Evolutionary conservation across 1,140 invertebrate genomes (phyloP), one percentile per base, ranked within the genome.

Genomic region (Bombus polaris): DNA sequence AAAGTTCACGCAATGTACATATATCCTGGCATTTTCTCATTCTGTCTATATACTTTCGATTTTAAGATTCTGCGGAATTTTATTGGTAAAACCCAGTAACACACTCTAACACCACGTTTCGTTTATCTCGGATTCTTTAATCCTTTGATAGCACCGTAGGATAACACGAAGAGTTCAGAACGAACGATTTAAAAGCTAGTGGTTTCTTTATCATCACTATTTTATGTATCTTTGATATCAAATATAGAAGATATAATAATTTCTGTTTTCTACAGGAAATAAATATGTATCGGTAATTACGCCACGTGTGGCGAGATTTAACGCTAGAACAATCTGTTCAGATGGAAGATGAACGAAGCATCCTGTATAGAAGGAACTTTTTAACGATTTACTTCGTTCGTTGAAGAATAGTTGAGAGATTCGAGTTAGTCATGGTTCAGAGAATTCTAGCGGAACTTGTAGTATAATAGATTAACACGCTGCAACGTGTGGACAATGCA

Each of bases 371-470:
- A 13, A 62, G 59, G 12, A 62, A 62, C 28, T 62, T 62, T 62
- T 62, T 22, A 62, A 10, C 59, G 10, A 1, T n/a, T 12, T n/a
- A n/a, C 59, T 62, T n/a, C 12, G 59, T 62, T 62, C 59, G 59
- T 13, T 13, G 59, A 62, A 62, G 59, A 35, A 37, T 68, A 32
- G 66, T 25, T 3, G 32, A 10, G 32, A 68, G 71, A 42, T 72
- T 42, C 39, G 39, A 39, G 71, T 42, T 18, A 28, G 37, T 72
- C 37, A 39, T 1, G 73, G 22, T 53, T 57, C 10, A 25, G 44
- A 25, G 73, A 35, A 75, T 57, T 53, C 73, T 75, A 75, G 73
- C 73, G 44, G 73, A 53, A 57, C 73, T 32, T 28, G n/a, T 32
- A 42, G 47, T 35, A 53, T 53, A 53, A 53, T 53, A 66, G 65